phyloP scores from a whole-genome alignment of 64 coral and sea anemone genomes.

The Pachyseris speciosa region DNA sequence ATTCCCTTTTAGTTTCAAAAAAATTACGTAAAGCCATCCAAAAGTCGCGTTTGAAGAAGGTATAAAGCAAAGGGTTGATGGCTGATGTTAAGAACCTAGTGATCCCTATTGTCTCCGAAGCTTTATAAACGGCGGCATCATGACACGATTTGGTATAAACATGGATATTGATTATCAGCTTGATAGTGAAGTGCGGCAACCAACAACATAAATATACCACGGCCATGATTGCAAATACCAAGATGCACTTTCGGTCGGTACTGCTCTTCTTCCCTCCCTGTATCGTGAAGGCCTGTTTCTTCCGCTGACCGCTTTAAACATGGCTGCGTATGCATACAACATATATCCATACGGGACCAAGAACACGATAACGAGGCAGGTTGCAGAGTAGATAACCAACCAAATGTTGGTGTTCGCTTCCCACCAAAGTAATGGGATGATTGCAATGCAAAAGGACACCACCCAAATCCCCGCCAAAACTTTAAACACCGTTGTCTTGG shows the following conservation, averaged over 20 bases:
- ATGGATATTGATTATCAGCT: neutral
- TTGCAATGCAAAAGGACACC: neutral
- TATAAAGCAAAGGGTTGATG: constrained; percentile 20
- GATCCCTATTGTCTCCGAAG: neutral
- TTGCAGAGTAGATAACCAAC: neutral
- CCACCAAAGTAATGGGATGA: constrained; percentile 15
- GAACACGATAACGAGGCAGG: constrained; percentile 16
- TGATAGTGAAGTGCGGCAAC: constrained; percentile 19
- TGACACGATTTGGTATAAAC: neutral
- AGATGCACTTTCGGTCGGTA: constrained; percentile 14
- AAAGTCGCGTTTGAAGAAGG: constrained; percentile 49
- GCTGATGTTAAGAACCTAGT: constrained; percentile 13
- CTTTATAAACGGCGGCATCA: neutral
- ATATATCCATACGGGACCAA: constrained; percentile 25
- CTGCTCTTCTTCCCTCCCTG: neutral
- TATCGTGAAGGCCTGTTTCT: neutral
- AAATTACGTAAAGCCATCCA: constrained; percentile 1
- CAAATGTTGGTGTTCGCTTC: neutral
- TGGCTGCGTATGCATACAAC: constrained; percentile 21
- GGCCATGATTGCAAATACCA: constrained; percentile 22
- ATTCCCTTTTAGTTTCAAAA: neutral
- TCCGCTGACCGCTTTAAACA: constrained; percentile 17
- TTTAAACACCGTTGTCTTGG: constrained; percentile 38
- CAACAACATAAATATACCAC: neutral
- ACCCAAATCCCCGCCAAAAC: constrained; percentile 44